Evolutionary conservation across 1,140 invertebrate genomes (phyloP), one percentile per base, ranked within the genome.

Genomic region (Steinernema khuongi): DNA sequence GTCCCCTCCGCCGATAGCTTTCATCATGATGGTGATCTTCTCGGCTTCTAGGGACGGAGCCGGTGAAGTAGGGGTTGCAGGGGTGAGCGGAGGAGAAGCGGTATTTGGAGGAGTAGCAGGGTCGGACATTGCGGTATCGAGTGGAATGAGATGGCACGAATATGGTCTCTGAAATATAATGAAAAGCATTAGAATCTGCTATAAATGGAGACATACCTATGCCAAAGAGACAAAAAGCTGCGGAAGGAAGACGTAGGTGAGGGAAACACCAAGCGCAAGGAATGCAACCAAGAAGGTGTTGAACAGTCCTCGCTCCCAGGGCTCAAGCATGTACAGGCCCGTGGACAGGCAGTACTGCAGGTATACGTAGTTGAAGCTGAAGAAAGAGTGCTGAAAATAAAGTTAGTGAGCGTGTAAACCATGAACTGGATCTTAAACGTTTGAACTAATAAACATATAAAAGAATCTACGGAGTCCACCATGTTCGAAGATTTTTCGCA

Each of bases 281-380:
- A 22, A 60, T 17, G 50, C 50, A 22, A 60, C 22, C 14, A 60
- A 14, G 50, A 60, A 60, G 7, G 50, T 60, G 50, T 60, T 60
- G 50, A 60, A 60, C 14, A 60, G 14, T 60, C 50, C 50, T n/a
- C 50, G 50, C 50, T 60, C 50, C 50, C 50, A 60, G 50, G 50
- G 50, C 50, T 60, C 50, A 22, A 60, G 50, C 50, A 60, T 60
- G 19, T 60, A 60, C 50, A 60, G 50, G 4, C 50, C 50, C 4
- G 11, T 60, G 14, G 50, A 7, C 4, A 60, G 50, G 50, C 50
- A 60, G 50, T n/a, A n/a, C n/a, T n/a, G n/a, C n/a, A n/a, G n/a
- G n/a, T n/a, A n/a, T n/a, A n/a, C n/a, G n/a, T n/a, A n/a, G n/a
- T n/a, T n/a, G n/a, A n/a, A n/a, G n/a, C n/a, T n/a, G n/a, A n/a